Conservation (phyloP, 2,113 vertebrate species). For the Willisornis vidua region DNA sequence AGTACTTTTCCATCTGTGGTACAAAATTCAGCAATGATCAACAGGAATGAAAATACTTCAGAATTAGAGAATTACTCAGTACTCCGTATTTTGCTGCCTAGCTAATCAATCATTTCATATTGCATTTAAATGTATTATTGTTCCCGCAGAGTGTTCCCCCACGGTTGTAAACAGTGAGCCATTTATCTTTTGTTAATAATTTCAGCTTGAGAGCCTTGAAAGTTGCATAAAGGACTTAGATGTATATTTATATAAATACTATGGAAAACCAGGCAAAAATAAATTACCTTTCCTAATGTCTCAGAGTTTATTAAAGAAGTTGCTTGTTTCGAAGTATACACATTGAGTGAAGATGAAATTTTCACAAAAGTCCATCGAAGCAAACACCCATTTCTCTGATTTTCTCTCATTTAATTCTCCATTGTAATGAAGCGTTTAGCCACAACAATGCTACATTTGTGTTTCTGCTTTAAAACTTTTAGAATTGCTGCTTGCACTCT, state of each 20-base stretch:
- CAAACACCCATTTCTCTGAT: background rate
- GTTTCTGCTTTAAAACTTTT: background rate
- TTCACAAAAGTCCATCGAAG: background rate
- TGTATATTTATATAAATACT: background rate
- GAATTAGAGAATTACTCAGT: background rate
- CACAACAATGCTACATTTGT: fast-evolving
- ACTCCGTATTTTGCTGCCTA: background rate
- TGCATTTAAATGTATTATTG: background rate
- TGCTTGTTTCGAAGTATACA: background rate
- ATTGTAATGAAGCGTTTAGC: background rate
- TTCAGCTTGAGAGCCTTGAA: background rate
- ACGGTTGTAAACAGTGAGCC: background rate
- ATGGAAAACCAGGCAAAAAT: background rate
- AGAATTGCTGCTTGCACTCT: background rate
- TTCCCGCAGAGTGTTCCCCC: background rate
- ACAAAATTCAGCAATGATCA: background rate
- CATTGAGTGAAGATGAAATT: background rate
- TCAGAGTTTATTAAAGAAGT: background rate
- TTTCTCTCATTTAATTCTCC: background rate
- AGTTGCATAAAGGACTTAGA: background rate
- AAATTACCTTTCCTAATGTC: background rate
- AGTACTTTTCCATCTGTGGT: background rate
- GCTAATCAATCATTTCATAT: background rate
- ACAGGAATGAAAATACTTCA: background rate
- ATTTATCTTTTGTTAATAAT: background rate